Conservation (phyloP, 2,113 vertebrate genomes). For the Ellobius talpinus region DNA sequence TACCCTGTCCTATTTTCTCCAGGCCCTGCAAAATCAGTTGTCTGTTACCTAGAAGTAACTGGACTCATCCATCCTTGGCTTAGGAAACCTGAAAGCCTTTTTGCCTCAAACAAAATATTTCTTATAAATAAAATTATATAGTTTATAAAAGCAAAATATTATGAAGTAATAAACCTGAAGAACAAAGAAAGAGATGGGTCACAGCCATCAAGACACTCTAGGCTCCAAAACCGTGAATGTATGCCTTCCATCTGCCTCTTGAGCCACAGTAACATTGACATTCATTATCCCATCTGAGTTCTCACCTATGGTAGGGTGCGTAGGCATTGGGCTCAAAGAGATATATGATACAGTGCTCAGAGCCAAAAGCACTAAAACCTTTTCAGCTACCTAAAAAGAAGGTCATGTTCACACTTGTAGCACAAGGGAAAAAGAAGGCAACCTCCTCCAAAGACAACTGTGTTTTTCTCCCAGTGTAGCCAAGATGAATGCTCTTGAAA, state of each 20-base stretch:
- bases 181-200: not conserved
- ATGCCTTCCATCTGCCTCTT: not conserved
- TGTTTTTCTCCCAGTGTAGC: not conserved
- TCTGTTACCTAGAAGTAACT: not conserved
- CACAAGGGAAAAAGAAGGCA: not conserved
- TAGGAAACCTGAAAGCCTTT: not conserved
- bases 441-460: not conserved
- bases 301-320: not conserved
- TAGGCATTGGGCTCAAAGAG: not conserved
- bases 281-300: not conserved
- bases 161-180: not conserved
- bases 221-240: not conserved
- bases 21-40: not conserved
- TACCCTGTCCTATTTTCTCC: not conserved
- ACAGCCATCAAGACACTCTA: not conserved
- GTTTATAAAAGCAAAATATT: not conserved
- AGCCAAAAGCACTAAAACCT: rapidly evolving
- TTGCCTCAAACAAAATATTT: not conserved
- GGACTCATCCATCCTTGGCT: not conserved
- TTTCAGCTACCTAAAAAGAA: not conserved
- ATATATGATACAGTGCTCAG: not conserved
- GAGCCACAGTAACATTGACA: not conserved
- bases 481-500: not conserved
- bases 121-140: not conserved
- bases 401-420: not conserved